Evolutionary conservation across 2,113 vertebrate genomes (phyloP).

Genomic region (Mustelus asterias): DNA sequence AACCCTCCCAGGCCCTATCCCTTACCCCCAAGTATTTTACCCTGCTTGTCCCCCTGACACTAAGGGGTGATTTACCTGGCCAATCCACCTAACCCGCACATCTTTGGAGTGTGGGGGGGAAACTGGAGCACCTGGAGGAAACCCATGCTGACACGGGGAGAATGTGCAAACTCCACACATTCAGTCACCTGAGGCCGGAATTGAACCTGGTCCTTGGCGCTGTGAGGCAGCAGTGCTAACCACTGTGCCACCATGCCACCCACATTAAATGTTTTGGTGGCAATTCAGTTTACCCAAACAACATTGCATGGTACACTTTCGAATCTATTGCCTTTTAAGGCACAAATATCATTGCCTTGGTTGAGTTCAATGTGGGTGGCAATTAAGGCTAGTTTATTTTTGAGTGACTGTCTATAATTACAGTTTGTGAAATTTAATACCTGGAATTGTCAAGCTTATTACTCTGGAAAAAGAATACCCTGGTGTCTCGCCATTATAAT

Average conservation of each 20-base stretch:
- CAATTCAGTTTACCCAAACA: not conserved
- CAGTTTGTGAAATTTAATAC: conserved; percentile 19
- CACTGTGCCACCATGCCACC: not conserved
- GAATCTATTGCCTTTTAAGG: not conserved
- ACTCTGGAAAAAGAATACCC: not conserved
- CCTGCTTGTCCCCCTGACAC: no score
- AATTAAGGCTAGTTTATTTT: not conserved
- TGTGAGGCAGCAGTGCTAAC: no score
- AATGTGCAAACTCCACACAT: no score
- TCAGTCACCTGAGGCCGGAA: no score
- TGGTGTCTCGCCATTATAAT: not conserved
- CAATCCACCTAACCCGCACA: no score
- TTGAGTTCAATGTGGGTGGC: not conserved
- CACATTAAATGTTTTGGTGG: not conserved
- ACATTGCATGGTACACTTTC: not conserved
- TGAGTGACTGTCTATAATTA: not conserved
- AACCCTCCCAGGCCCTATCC: no score
- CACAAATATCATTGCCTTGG: not conserved
- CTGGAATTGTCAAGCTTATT: not conserved
- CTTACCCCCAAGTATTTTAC: no score
- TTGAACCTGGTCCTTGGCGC: no score
- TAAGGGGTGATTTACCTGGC: no score
- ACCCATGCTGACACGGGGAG: no score
- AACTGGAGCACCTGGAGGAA: no score
- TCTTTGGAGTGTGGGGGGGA: no score